These are phyloP conservation scores for Bovichtus variegatus DNA, from an alignment of 2,797 vertebrate species.

Conservation along the genomic window DNA sequence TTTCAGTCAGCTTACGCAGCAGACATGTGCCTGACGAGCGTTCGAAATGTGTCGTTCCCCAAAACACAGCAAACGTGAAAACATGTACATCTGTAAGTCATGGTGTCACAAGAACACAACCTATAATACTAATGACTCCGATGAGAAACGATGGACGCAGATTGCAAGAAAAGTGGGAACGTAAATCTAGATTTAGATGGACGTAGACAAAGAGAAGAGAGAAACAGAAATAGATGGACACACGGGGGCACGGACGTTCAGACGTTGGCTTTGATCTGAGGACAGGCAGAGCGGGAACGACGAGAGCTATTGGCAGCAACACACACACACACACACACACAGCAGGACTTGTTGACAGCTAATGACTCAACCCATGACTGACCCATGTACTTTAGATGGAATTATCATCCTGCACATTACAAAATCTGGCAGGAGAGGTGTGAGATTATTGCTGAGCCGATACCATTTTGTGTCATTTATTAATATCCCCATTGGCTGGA, in stretches of 20 bases:
- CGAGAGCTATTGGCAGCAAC: slow-evolving; percentile 23
- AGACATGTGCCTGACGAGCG: background rate
- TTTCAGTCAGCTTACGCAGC: background rate
- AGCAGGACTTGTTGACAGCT: slow-evolving; percentile 24
- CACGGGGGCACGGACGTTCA: background rate
- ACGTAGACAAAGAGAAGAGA: slow-evolving; percentile 7
- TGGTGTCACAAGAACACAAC: background rate
- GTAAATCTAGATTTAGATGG: slow-evolving; percentile 10
- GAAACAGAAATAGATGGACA: slow-evolving; percentile 20
- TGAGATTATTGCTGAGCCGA: background rate
- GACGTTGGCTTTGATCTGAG: slow-evolving; percentile 16
- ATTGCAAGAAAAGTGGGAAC: background rate
- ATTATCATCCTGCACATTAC: slow-evolving; percentile 17
- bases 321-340: background rate
- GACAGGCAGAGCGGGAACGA: slow-evolving; percentile 15
- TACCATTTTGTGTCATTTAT: too few species aligned
- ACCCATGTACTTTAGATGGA: slow-evolving; percentile 19
- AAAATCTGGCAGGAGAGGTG: slow-evolving; percentile 1
- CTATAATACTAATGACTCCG: background rate
- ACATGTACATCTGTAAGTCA: background rate
- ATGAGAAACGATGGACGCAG: background rate
- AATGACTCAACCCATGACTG: slow-evolving; percentile 21
- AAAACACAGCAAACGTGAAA: background rate
- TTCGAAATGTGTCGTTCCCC: background rate
- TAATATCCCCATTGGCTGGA: too few species aligned